Base-by-base conservation (phyloP, 2,797 vertebrate genomes). In the Amazona ochrocephala region DNA sequence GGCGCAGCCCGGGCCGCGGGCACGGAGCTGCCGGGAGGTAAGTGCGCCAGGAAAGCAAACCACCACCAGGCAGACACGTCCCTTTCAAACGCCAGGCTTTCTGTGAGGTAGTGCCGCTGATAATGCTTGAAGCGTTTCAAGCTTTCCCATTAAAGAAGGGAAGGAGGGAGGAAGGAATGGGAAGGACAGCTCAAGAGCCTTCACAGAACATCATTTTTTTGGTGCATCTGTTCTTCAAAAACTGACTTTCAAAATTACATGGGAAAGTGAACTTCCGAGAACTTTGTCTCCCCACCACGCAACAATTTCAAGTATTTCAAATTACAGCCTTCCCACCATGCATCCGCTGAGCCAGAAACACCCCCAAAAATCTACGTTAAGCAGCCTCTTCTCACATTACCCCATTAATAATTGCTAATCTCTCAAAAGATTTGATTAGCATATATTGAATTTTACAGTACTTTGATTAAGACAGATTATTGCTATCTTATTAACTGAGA, bases 11-110 rank as follows among this genome's bases (percentile, higher is more conserved):
- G 15, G n/a, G n/a, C 56, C 7, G 9, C 56, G 9, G n/a, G 14
- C 56, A 16, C 22, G n/a, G 22, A 37, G 56, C 56, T 34, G 56
- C 14, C 15, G 56, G 18, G 18, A 7, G 50, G 12, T 2, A 7
- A 11, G 5, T 9, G 47, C 5, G 47, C 27, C 17, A 1, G 3
- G 39, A 8, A 23, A 29, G 29, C 18, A 1, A 27, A 41, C 18
- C 0, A 3, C 37, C 11, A 24, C 3, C 17, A 0, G 22, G 1
- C 24, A 9, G 27, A 5, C 45, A 0, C 32, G 17, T 14, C 11
- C 32, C 20, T 24, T 37, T 6, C 23, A 37, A 60, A 60, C 58
- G 10, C 23, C 23, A 11, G 58, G 58, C 34, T 26, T 37, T 37
- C 23, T 37, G 58, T 37, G 58, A 37, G 34, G 15, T 17, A 18